A percentile compares a stretch with the other conserved stretches of the same genome.
phyloP scores from a whole-genome alignment of 2,113 vertebrate genomes.

The Strigops habroptila region DNA sequence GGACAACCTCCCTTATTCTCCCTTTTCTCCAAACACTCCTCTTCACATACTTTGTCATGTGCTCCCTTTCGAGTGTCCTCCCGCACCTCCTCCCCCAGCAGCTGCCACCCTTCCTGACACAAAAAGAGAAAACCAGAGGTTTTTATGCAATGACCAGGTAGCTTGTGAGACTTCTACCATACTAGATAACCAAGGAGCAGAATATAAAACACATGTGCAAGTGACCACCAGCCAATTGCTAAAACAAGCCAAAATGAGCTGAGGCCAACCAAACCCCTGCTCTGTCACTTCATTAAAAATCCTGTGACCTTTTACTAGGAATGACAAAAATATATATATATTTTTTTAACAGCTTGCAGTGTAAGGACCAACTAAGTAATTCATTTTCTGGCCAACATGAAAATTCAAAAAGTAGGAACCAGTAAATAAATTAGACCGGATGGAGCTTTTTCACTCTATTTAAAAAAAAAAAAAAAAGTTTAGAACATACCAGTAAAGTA shows the following conservation, averaged over 20 bases:
- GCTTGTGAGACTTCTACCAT: background rate
- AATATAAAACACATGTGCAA: background rate
- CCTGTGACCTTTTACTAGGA: background rate
- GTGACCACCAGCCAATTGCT: background rate
- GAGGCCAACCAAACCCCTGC: background rate
- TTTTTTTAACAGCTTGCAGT: background rate
- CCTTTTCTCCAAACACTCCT: background rate
- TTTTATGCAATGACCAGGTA: background rate
- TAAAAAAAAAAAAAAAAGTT: background rate
- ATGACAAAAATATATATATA: background rate
- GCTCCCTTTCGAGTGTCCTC: background rate
- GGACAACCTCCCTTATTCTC: background rate
- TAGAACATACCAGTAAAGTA: background rate
- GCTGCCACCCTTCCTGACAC: background rate
- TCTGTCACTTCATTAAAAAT: background rate
- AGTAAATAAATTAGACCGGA: background rate
- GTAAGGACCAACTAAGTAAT: background rate
- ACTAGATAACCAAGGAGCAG: background rate
- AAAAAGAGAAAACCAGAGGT: background rate
- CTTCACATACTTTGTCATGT: background rate
- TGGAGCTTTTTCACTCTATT: background rate
- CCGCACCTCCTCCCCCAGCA: background rate
- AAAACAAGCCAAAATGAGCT: background rate
- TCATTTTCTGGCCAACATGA: background rate
- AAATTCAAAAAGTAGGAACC: background rate